phyloP scores from a whole-genome alignment of 2,797 vertebrate genomes.

The Falco concolor region DNA sequence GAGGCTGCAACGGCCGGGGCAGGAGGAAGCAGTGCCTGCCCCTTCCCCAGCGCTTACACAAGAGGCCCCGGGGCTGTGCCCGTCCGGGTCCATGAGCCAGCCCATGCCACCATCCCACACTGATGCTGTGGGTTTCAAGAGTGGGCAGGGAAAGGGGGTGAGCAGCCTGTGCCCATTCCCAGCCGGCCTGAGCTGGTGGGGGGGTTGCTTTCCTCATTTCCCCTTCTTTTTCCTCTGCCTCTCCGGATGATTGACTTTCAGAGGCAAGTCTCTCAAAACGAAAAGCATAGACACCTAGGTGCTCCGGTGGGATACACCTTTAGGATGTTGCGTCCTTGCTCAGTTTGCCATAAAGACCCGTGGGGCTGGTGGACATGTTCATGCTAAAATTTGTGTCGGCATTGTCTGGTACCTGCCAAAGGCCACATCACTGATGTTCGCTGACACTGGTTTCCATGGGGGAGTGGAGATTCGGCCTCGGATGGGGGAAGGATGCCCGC shows the following conservation, averaged over 20 bases:
- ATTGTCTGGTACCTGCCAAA: neutral
- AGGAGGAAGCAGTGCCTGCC: neutral
- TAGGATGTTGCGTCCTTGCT: neutral
- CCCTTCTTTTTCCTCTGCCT: neutral
- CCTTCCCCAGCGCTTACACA: neutral
- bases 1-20: conserved; percentile 65
- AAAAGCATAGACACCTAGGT: fast-evolving
- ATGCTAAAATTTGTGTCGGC: neutral
- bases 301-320: neutral
- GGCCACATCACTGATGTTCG: neutral
- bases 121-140: neutral
- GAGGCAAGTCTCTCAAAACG: neutral
- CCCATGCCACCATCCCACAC: neutral
- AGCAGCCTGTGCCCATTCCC: neutral
- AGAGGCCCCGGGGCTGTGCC: neutral
- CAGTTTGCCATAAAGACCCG: neutral
- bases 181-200: neutral
- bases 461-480: conserved; percentile 20
- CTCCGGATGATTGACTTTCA: neutral
- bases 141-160: neutral
- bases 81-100: neutral
- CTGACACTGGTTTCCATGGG: neutral
- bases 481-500: conserved; percentile 37
- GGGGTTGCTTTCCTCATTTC: neutral
- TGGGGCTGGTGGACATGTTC: neutral